These are phyloP conservation scores for Stenolophus ochropezus DNA, from an alignment of 2,888 invertebrate genomes.

Conservation along the genomic window DNA sequence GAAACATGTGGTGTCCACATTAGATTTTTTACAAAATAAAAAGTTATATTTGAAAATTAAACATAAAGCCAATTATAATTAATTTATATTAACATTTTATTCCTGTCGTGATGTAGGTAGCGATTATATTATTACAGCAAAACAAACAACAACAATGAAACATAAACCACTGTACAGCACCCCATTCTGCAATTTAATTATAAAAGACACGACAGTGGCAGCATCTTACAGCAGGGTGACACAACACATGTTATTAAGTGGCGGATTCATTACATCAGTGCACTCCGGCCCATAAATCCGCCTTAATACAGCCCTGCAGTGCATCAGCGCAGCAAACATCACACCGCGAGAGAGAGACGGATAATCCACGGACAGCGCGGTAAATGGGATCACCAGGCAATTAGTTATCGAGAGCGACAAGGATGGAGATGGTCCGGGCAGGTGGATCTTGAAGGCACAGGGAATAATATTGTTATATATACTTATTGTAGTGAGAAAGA, in stretches of 20 bases:
- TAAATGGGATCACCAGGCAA: not conserved
- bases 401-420: not conserved
- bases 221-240: not conserved
- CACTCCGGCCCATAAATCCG: not conserved
- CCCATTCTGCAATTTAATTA: not conserved
- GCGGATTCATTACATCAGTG: not conserved
- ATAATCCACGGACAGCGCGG: not conserved
- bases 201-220: not conserved
- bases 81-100: no score
- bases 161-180: not conserved
- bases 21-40: no score
- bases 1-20: no score
- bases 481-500: no score
- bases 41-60: no score
- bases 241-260: conserved; percentile 10
- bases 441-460: no score
- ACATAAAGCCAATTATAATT: no score
- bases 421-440: no score
- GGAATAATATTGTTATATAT: no score
- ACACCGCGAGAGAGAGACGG: not conserved
- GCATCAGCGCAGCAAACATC: not conserved
- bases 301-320: conserved; percentile 11
- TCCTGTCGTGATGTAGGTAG: no score
- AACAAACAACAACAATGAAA: not conserved
- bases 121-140: no score